Conservation (phyloP, 1,140 invertebrate species). For the Trichomalopsis sarcophagae region DNA sequence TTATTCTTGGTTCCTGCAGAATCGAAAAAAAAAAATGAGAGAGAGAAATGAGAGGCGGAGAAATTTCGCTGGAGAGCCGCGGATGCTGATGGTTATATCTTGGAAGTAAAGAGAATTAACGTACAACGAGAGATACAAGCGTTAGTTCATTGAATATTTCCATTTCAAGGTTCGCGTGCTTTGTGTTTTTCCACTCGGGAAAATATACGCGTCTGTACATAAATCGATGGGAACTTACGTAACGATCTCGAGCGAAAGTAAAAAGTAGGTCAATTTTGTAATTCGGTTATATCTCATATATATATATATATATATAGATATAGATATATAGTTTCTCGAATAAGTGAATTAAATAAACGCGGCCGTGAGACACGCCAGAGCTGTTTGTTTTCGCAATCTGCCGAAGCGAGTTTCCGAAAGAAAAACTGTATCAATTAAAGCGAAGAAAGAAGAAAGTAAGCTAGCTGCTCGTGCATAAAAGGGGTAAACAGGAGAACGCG, state of each 20-base stretch:
- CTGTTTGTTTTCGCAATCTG: too few relatives aligned
- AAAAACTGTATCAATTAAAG: not conserved
- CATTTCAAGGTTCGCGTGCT: too few relatives aligned
- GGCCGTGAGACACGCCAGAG: not conserved
- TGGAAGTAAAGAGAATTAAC: not conserved
- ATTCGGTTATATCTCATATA: not conserved
- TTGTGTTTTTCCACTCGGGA: too few relatives aligned
- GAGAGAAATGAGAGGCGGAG: not conserved
- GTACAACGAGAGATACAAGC: too few relatives aligned
- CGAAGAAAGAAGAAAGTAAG: not conserved
- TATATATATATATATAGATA: too few relatives aligned
- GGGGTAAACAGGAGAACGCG: not conserved
- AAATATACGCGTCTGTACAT: not conserved
- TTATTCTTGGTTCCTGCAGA: not conserved
- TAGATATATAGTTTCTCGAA: not conserved
- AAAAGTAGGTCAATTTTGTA: not conserved
- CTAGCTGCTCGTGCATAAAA: not conserved
- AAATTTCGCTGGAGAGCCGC: not conserved
- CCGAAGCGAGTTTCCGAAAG: not conserved
- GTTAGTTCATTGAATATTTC: too few relatives aligned
- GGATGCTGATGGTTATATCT: not conserved
- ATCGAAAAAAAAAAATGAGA: too few relatives aligned
- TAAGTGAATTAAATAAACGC: not conserved
- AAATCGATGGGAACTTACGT: not conserved
- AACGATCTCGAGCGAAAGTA: not conserved